Base-by-base conservation (phyloP, 1,140 invertebrate species). In the Cataglyphis hispanica region DNA sequence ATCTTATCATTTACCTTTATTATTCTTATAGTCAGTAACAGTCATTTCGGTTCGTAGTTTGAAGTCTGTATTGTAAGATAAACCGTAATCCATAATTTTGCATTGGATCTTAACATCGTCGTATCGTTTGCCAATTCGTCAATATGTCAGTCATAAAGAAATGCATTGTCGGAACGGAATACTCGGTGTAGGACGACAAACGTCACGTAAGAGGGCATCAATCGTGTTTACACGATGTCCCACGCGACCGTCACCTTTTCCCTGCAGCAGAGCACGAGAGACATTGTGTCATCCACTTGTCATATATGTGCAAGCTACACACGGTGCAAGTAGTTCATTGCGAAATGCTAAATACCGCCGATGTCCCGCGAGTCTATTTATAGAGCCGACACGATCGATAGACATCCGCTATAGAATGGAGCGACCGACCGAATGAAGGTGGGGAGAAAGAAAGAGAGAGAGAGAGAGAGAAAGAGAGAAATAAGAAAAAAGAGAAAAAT, bases 261-360 rank as follows among this genome's bases (percentile, higher is more conserved):
- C 63, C 40, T 16, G 46, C 46, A 50, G 16, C 4, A 19, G 1
- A 50, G 46, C 46, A 50, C 46, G 22, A 5, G 64, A 60, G 56
- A 72, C 80, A 77, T 66, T 40, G 72, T 69, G 58, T 84, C 86
- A 69, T 40, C 72, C 60, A 58, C 50, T 64, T 77, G 64, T 78
- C 72, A 77, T 50, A 64, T 76, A 40, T 16, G 13, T 64, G 13
- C 27, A 67, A 31, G 74, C n/a, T 78, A 53, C 83, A 77, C 70
- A 83, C 77, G 43, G 60, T 50, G 64, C 78, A 81, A 85, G 84
- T 87, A 90, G 84, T 91, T 91, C 85, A 80, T 90, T 85, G 89
- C 86, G 86, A 92, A 92, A 93, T 92, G 87, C 88, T 92, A 93
- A 93, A 92, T 92, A 92, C 80, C 86, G 75, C 58, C 83, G 83